Conservation (phyloP, 2,113 vertebrate genomes). For the Cynopterus brachyotis region DNA sequence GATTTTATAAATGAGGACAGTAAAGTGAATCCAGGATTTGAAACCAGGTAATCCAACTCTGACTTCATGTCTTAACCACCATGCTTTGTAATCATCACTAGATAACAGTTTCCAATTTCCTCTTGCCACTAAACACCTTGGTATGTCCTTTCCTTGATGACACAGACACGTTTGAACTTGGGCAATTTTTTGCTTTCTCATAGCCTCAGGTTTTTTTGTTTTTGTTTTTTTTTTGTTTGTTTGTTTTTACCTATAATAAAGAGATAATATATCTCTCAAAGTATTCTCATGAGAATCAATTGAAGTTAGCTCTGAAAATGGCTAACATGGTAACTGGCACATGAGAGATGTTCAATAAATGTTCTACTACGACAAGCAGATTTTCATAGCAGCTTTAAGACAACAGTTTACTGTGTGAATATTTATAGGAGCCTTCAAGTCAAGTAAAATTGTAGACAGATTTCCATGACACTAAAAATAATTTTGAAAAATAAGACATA, state of each 20-base stretch:
- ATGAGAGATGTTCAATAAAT: neutral
- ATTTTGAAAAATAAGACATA: slow-evolving; percentile 39
- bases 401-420: neutral
- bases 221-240: too few relatives aligned
- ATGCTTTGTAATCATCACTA: neutral
- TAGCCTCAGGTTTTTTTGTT: too few relatives aligned
- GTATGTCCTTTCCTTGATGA: slow-evolving; percentile 18
- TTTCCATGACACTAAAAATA: slow-evolving; percentile 41
- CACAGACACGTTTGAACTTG: neutral
- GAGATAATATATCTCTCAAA: slow-evolving; percentile 7
- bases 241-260: slow-evolving; percentile 11
- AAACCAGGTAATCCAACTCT: neutral
- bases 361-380: neutral
- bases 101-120: neutral
- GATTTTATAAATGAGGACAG: neutral
- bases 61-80: neutral
- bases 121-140: neutral
- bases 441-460: slow-evolving; percentile 26
- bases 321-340: neutral
- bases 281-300: neutral
- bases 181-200: neutral
- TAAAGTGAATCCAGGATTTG: neutral
- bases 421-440: slow-evolving; percentile 40
- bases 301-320: slow-evolving; percentile 29
- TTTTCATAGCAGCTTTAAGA: slow-evolving; percentile 50